phyloP scores from a whole-genome alignment of 2,888 invertebrate genomes.

The Cerastoderma edule region DNA sequence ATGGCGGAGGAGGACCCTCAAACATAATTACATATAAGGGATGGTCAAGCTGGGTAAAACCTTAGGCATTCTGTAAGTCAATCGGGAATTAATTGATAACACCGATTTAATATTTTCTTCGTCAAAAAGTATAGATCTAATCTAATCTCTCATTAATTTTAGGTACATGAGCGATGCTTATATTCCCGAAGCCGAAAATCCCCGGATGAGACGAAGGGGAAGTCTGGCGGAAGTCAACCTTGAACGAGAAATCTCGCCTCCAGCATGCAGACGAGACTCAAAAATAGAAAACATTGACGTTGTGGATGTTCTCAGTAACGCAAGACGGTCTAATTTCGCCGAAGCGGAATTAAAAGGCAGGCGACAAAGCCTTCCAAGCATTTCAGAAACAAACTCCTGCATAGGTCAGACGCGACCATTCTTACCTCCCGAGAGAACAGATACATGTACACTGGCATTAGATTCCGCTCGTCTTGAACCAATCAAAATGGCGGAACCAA shows the following conservation, averaged over 20 bases:
- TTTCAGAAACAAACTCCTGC: not conserved
- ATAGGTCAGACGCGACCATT: not conserved
- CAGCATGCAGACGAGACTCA: constrained; percentile 37
- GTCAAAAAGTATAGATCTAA: not conserved
- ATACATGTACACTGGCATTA: not conserved
- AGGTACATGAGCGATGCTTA: constrained; percentile 38
- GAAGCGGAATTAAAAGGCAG: not conserved
- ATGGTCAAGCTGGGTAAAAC: too few species aligned
- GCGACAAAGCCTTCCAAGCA: constrained; percentile 12
- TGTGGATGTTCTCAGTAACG: constrained; percentile 44
- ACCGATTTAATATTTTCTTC: not conserved
- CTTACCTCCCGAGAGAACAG: not conserved
- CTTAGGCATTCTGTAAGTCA: too few species aligned
- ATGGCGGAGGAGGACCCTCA: too few species aligned
- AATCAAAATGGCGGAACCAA: not conserved
- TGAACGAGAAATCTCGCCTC: constrained; percentile 40
- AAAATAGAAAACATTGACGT: constrained; percentile 43
- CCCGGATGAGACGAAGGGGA: constrained; percentile 27
- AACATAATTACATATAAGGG: too few species aligned
- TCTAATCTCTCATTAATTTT: constrained; percentile 17
- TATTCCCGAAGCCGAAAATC: constrained; percentile 3
- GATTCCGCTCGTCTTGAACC: not conserved
- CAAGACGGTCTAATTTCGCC: not conserved
- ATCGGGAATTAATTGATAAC: not conserved
- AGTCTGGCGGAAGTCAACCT: constrained; percentile 55